phyloP scores from a whole-genome alignment of 2,888 invertebrate genomes.

The Netelia inedita region DNA sequence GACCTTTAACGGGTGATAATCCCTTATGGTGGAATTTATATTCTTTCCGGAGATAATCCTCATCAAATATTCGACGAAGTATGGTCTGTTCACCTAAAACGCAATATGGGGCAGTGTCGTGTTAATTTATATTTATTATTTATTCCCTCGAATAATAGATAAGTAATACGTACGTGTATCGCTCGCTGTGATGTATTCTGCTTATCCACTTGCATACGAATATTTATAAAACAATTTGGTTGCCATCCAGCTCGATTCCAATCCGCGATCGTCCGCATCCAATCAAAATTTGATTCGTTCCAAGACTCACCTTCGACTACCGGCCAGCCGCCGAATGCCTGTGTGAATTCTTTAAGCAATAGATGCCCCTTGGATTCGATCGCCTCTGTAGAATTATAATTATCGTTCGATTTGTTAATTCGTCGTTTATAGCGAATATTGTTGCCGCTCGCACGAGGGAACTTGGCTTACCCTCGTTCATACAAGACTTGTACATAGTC shows the following conservation, averaged over 20 bases:
- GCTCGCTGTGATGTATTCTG: constrained; percentile 94
- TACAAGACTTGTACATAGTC: constrained; percentile 94
- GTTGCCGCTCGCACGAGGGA: neutral
- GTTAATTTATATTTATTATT: neutral
- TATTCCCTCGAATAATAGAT: too few relatives aligned
- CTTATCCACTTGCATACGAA: constrained; percentile 94
- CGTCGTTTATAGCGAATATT: neutral
- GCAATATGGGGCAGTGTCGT: constrained; percentile 15
- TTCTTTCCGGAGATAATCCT: too few relatives aligned
- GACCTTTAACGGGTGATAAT: constrained; percentile 5
- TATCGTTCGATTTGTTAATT: neutral
- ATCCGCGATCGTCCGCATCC: constrained; percentile 93
- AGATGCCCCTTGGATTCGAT: constrained; percentile 92
- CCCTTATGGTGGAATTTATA: constrained; percentile 85
- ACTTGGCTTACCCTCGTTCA: constrained; percentile 92
- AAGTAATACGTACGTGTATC: constrained; percentile 90
- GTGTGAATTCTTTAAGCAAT: constrained; percentile 90
- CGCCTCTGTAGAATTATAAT: constrained; percentile 86
- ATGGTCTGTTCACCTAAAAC: constrained; percentile 93
- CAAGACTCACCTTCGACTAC: constrained; percentile 92
- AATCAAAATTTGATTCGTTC: constrained; percentile 90
- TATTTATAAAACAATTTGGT: constrained; percentile 95
- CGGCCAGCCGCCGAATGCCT: constrained; percentile 96
- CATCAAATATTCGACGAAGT: too few relatives aligned
- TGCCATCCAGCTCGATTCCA: constrained; percentile 93